Evolutionary conservation across 2,888 invertebrate genomes (phyloP).

Genomic region (Parnassius mnemosyne): DNA sequence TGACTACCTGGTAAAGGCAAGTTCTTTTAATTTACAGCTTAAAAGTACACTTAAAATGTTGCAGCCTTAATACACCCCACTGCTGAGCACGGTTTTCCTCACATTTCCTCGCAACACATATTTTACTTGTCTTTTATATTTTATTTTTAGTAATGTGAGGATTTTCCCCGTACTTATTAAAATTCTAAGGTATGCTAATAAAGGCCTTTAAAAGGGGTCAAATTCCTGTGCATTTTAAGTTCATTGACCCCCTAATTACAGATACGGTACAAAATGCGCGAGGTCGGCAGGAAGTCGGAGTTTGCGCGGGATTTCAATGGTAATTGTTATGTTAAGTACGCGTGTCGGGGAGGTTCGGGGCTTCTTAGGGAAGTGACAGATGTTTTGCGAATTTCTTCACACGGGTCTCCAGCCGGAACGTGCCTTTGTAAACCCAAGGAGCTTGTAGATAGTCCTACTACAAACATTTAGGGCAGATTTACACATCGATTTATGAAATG

Average conservation of each 20-base stretch:
- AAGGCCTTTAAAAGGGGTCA: conserved; percentile 14
- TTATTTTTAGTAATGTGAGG: neutral
- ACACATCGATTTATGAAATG: no score
- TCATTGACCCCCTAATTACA: conserved; percentile 23
- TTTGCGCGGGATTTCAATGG: conserved; percentile 26
- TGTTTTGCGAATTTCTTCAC: conserved; percentile 14
- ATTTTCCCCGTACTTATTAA: neutral
- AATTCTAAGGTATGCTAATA: conserved; percentile 2
- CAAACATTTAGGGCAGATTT: no score
- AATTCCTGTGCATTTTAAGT: conserved; percentile 12
- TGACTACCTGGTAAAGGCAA: conserved; percentile 20
- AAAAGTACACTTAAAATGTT: neutral
- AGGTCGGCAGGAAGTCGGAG: conserved; percentile 23
- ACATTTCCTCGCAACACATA: no score
- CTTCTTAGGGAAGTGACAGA: conserved; percentile 18
- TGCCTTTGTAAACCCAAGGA: neutral
- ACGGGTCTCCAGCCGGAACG: neutral
- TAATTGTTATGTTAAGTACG: conserved; percentile 24
- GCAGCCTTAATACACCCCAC: neutral
- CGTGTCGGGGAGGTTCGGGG: conserved; percentile 16
- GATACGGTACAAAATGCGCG: conserved; percentile 8
- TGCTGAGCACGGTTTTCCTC: neutral
- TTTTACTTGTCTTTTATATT: no score
- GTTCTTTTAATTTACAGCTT: neutral
- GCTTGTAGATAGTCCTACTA: no score